A percentile compares a stretch with the other conserved stretches of the same genome.
Conservation (phyloP, 2,797 vertebrate species). For the Sebastes elongatus region DNA sequence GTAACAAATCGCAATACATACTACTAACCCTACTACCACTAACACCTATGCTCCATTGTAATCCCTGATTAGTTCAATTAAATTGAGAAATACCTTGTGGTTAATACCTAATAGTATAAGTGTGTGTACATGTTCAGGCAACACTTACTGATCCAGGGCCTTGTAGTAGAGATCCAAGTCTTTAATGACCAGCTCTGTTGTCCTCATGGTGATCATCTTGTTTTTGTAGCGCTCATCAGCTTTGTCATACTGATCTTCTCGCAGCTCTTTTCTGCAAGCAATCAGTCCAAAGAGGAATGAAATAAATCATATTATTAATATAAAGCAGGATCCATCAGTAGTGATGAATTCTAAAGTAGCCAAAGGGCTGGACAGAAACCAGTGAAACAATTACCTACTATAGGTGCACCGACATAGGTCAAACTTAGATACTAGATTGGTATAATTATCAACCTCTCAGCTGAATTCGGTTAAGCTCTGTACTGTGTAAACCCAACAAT, state of each 20-base stretch:
- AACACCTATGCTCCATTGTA: too few relatives aligned
- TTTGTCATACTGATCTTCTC: constrained; percentile 90
- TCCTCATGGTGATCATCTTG: constrained; percentile 96
- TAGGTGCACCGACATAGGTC: not conserved
- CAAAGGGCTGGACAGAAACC: not conserved
- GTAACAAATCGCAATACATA: too few relatives aligned
- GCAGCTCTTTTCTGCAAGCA: constrained; percentile 88
- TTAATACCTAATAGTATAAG: not conserved
- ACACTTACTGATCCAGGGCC: constrained; percentile 95
- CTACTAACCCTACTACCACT: too few relatives aligned
- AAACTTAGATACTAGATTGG: not conserved
- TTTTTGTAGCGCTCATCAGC: constrained; percentile 91
- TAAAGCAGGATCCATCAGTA: not conserved
- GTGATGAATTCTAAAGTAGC: not conserved
- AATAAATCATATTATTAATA: not conserved
- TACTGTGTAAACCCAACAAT: not conserved
- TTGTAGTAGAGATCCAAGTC: constrained; percentile 98
- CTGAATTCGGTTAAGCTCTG: not conserved
- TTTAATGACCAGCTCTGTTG: constrained; percentile 94
- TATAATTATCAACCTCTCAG: not conserved
- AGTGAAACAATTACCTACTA: not conserved
- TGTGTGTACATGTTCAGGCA: not conserved
- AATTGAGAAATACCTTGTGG: not conserved
- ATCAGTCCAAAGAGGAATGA: not conserved
- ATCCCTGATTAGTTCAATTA: not conserved